phyloP scores from a whole-genome alignment of 2,113 vertebrate species.

The Leptobrachium leishanense region DNA sequence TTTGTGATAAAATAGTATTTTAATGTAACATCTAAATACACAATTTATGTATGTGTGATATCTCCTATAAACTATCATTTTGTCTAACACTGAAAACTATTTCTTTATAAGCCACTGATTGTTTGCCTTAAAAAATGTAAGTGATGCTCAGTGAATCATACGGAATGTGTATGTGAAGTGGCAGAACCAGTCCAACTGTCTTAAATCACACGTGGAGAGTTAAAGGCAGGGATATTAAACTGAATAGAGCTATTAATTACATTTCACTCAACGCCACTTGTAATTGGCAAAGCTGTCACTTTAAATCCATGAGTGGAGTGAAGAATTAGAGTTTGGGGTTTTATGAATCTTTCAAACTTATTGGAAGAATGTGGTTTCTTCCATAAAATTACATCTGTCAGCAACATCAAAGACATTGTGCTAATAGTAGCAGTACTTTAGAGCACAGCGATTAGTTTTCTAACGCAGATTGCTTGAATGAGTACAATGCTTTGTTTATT shows the following conservation, averaged over 20 bases:
- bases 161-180: conserved; percentile 31
- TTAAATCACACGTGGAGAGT: conserved; percentile 44
- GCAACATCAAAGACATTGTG: conserved; percentile 15
- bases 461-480: neutral
- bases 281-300: conserved; percentile 46
- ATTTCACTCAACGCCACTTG: conserved; percentile 44
- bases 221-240: conserved; percentile 39
- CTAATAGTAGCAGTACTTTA: neutral
- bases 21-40: too few species aligned
- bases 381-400: conserved; percentile 39
- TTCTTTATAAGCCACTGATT: neutral
- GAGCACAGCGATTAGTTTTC: neutral
- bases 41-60: too few species aligned
- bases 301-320: conserved; percentile 31
- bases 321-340: conserved; percentile 10
- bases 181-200: conserved; percentile 39
- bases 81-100: too few species aligned
- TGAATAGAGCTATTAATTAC: conserved; percentile 39
- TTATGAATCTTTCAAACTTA: conserved; percentile 13
- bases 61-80: too few species aligned
- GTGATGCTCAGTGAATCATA: neutral
- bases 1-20: too few species aligned
- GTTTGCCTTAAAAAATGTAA: neutral
- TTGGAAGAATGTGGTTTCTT: conserved; percentile 28
- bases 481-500: too few species aligned